phyloP scores from a whole-genome alignment of 2,797 vertebrate species.

The Okamejei kenojei region DNA sequence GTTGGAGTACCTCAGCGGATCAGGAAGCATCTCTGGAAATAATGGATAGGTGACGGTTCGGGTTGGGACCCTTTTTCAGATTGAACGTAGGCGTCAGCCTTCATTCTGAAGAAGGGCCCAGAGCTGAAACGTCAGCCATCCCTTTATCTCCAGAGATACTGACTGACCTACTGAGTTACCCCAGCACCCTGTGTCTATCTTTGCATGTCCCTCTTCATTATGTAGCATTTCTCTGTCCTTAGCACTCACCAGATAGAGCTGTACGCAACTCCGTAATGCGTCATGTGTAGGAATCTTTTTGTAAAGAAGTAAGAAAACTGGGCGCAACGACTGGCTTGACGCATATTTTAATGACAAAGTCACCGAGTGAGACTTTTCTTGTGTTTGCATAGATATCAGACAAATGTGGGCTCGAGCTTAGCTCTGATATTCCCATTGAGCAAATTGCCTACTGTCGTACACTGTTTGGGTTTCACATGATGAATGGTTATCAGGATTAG shows the following conservation, averaged over 20 bases:
- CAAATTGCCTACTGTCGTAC: neutral
- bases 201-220: neutral
- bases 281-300: neutral
- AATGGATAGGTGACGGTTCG: too few relatives aligned
- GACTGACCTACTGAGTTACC: too few relatives aligned
- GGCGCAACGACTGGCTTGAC: neutral
- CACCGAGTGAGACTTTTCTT: neutral
- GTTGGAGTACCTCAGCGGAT: too few relatives aligned
- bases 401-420: neutral
- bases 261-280: neutral
- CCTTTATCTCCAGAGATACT: too few relatives aligned
- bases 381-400: neutral
- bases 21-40: too few relatives aligned
- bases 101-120: too few relatives aligned
- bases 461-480: neutral
- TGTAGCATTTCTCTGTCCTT: neutral
- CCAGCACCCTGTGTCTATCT: too few relatives aligned
- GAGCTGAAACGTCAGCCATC: too few relatives aligned
- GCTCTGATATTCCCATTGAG: neutral
- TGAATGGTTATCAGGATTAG: neutral
- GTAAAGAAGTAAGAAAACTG: neutral
- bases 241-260: neutral
- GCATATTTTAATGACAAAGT: neutral
- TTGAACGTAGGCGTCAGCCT: too few relatives aligned
- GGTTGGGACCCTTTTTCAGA: too few relatives aligned